phyloP scores from a whole-genome alignment of 2,113 vertebrate genomes.

The Rhineura floridana region DNA sequence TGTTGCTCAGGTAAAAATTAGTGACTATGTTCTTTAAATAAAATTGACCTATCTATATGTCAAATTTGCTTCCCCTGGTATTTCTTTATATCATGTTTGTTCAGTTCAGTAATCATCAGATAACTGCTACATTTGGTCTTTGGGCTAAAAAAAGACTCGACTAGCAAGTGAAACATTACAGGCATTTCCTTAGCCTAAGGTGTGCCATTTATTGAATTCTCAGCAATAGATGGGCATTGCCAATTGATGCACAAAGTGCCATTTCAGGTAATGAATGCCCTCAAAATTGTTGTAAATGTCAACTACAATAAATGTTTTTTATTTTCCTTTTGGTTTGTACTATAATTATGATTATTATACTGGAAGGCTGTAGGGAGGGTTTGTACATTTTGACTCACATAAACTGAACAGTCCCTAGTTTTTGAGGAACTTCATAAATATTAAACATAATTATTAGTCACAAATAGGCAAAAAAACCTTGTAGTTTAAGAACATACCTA shows the following conservation, averaged over 20 bases:
- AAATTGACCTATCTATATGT: constrained; percentile 13
- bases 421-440: not conserved
- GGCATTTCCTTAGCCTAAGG: not conserved
- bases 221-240: too few species aligned
- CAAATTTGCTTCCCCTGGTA: constrained; percentile 6
- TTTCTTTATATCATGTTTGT: constrained; percentile 1
- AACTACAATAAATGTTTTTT: not conserved
- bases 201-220: not conserved
- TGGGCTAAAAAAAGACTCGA: constrained; percentile 20
- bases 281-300: not conserved
- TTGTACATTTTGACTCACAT: not conserved
- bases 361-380: not conserved
- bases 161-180: not conserved
- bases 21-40: constrained; percentile 32
- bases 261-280: not conserved
- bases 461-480: too few species aligned
- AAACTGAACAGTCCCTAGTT: not conserved
- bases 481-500: too few species aligned
- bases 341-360: not conserved
- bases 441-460: not conserved
- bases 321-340: not conserved
- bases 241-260: not conserved
- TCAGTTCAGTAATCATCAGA: constrained; percentile 13
- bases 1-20: constrained; percentile 26
- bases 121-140: constrained; percentile 7